Evolutionary conservation across 2,113 vertebrate genomes (phyloP).

Genomic region (Puffinus mauretanicus): DNA sequence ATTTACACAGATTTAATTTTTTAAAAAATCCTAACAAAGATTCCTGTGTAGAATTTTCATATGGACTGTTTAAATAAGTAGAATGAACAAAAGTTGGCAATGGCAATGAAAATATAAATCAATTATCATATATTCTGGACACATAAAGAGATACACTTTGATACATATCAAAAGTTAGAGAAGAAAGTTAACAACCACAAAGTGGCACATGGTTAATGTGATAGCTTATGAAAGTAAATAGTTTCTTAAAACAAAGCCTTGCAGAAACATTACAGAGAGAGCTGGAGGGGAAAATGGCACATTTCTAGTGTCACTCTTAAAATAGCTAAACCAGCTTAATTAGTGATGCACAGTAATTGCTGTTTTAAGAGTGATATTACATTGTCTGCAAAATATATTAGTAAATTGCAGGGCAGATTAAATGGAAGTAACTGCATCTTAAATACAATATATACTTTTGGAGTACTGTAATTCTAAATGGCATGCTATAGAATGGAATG

Average conservation of each 20-base stretch:
- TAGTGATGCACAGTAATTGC: background rate
- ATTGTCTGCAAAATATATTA: background rate
- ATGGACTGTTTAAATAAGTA: background rate
- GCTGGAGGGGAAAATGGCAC: background rate
- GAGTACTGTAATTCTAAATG: background rate
- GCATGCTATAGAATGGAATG: background rate
- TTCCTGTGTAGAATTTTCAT: background rate
- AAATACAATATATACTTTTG: background rate
- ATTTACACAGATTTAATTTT: background rate
- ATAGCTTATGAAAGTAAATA: background rate
- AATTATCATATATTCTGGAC: background rate
- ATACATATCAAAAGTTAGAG: background rate
- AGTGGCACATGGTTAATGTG: background rate
- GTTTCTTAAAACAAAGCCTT: background rate
- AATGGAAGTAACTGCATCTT: background rate
- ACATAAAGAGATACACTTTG: background rate
- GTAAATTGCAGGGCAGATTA: background rate
- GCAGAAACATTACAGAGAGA: background rate
- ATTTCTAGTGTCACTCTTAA: background rate
- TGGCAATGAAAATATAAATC: background rate
- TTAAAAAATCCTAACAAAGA: background rate
- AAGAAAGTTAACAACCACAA: background rate
- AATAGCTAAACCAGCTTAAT: conserved; percentile 16
- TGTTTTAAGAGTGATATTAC: background rate
- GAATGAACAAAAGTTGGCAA: background rate